Conservation (phyloP, 92 coral and sea anemone species). For the Isaurus tuberculatus region DNA sequence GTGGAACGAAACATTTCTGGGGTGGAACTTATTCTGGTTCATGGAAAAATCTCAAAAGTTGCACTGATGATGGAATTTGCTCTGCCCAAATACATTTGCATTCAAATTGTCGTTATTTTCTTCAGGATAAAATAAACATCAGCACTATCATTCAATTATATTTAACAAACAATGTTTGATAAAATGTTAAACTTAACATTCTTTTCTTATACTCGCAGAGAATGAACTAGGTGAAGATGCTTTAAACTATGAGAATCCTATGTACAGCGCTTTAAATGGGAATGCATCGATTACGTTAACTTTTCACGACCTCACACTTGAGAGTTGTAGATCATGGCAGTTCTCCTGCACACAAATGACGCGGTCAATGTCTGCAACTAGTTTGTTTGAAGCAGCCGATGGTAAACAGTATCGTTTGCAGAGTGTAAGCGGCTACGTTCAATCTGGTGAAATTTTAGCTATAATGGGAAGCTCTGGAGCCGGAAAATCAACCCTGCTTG, state of each 20-base stretch:
- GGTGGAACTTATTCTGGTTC: too few relatives aligned
- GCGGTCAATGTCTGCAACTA: conserved; percentile 3
- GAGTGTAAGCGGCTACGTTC: conserved; percentile 40
- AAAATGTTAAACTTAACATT: too few relatives aligned
- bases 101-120: neutral
- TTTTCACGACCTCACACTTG: conserved; percentile 31
- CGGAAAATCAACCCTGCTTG: conserved; percentile 31
- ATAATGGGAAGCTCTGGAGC: conserved; percentile 49
- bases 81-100: too few relatives aligned
- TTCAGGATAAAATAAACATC: too few relatives aligned
- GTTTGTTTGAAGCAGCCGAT: conserved; percentile 15
- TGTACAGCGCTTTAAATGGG: neutral
- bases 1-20: too few relatives aligned
- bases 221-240: conserved; percentile 28
- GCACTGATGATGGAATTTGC: too few relatives aligned
- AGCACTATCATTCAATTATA: too few relatives aligned
- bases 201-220: neutral
- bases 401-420: conserved; percentile 38
- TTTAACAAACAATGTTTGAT: too few relatives aligned
- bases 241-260: neutral
- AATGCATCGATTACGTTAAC: neutral
- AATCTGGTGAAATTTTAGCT: conserved; percentile 34
- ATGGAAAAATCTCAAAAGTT: too few relatives aligned
- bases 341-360: conserved; percentile 1
- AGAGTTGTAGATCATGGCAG: conserved; percentile 15